phyloP scores from a whole-genome alignment of 2,113 vertebrate genomes.

The Apistogramma diplotaenia region DNA sequence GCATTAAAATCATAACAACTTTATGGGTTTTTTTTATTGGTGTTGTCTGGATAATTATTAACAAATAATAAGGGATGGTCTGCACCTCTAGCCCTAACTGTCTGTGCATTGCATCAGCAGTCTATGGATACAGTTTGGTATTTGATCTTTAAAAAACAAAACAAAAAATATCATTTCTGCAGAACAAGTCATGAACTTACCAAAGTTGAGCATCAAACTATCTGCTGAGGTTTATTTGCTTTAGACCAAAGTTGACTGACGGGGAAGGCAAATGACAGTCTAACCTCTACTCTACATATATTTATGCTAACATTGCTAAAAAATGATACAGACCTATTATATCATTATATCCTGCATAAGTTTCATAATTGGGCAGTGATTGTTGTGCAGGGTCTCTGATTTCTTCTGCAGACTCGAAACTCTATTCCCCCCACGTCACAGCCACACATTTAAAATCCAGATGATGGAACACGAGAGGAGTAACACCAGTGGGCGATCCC shows the following conservation, averaged over 20 bases:
- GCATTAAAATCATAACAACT: neutral
- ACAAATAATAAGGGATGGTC: neutral
- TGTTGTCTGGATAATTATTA: neutral
- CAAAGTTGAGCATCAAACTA: neutral
- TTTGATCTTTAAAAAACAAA: neutral
- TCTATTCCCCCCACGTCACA: neutral
- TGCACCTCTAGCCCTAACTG: accelerated
- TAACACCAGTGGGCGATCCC: neutral
- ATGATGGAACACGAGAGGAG: conserved; percentile 6
- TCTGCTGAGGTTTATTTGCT: neutral
- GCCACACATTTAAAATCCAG: neutral
- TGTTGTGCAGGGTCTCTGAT: neutral
- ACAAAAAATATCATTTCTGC: no score
- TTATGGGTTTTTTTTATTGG: accelerated
- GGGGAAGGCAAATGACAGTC: neutral
- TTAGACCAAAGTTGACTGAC: neutral
- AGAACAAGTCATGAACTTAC: neutral
- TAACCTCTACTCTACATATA: neutral
- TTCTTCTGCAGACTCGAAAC: neutral
- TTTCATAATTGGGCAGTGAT: neutral
- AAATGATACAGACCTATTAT: neutral
- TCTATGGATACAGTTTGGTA: neutral
- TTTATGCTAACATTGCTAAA: neutral
- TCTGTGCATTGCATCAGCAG: neutral
- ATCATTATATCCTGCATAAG: neutral